A percentile compares a stretch with the other conserved stretches of the same genome.
phyloP scores from a whole-genome alignment of 2,888 invertebrate genomes.

The Emmelina monodactyla region DNA sequence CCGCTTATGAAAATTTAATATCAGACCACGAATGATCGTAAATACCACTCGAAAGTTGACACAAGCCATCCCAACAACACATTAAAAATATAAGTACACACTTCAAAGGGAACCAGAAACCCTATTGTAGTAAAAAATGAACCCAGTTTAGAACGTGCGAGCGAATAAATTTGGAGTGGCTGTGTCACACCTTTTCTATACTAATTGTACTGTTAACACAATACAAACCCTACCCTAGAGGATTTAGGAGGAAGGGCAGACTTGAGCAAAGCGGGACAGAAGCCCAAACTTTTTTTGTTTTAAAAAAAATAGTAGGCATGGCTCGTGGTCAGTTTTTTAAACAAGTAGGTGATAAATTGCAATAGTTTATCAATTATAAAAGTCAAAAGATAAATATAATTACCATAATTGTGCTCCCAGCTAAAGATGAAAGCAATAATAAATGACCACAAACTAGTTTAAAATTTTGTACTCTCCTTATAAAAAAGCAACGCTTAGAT shows the following conservation, averaged over 20 bases:
- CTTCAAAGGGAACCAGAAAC: neutral
- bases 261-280: neutral
- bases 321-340: too few relatives aligned
- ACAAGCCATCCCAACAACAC: neutral
- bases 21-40: too few relatives aligned
- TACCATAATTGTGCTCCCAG: too few relatives aligned
- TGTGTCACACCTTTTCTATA: constrained; percentile 55
- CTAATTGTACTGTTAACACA: constrained; percentile 56
- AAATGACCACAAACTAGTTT: too few relatives aligned
- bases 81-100: constrained; percentile 10
- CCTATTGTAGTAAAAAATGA: constrained; percentile 24
- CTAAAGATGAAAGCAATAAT: too few relatives aligned
- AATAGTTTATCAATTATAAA: too few relatives aligned
- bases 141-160: constrained; percentile 39
- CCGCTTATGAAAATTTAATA: too few relatives aligned
- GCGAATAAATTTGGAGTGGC: constrained; percentile 45
- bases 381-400: neutral
- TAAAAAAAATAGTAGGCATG: too few relatives aligned
- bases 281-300: neutral
- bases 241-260: neutral
- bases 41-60: constrained; percentile 1
- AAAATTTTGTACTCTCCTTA: too few relatives aligned
- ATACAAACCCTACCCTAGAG: constrained; percentile 27
- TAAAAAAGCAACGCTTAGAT: neutral
- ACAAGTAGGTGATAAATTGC: too few relatives aligned